phyloP scores from a whole-genome alignment of 2,113 vertebrate genomes.

The Istiophorus platypterus region DNA sequence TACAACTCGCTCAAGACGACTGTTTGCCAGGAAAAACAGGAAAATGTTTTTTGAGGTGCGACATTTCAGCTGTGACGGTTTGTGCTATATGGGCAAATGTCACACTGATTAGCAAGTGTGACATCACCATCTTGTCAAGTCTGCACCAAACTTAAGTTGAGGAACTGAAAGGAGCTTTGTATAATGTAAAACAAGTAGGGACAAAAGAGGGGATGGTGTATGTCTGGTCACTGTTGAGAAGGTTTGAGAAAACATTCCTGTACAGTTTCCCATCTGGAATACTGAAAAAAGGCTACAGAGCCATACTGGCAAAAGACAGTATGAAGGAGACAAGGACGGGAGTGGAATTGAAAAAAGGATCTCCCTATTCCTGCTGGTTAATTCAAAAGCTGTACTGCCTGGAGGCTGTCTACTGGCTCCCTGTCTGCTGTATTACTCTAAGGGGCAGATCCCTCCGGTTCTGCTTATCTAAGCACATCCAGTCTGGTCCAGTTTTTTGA shows the following conservation, averaged over 20 bases:
- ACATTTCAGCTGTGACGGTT: constrained; percentile 40
- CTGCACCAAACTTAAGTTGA: constrained; percentile 53
- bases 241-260: constrained; percentile 65
- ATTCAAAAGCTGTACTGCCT: constrained; percentile 47
- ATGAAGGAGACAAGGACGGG: constrained; percentile 48
- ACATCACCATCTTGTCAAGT: constrained; percentile 68
- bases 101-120: constrained; percentile 64
- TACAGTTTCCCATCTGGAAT: constrained; percentile 61
- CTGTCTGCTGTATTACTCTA: constrained; percentile 48
- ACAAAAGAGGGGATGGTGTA: constrained; percentile 47
- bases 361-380: constrained; percentile 48
- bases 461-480: constrained; percentile 82
- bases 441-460: constrained; percentile 59
- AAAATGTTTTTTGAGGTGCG: constrained; percentile 39
- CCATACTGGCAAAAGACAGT: constrained; percentile 46
- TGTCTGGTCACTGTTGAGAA: constrained; percentile 41
- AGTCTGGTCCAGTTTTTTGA: constrained; percentile 74
- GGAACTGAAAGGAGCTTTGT: constrained; percentile 71
- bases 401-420: constrained; percentile 43
- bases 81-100: constrained; percentile 32
- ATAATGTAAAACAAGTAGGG: constrained; percentile 43
- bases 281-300: constrained; percentile 24
- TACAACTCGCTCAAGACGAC: constrained; percentile 13
- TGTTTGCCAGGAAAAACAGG: constrained; percentile 23
- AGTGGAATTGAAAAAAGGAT: constrained; percentile 64